A percentile compares a stretch with the other conserved stretches of the same genome.
These are phyloP conservation scores for Sebastes variabilis DNA, from an alignment of 2,797 vertebrate genomes.

Conservation along the genomic window DNA sequence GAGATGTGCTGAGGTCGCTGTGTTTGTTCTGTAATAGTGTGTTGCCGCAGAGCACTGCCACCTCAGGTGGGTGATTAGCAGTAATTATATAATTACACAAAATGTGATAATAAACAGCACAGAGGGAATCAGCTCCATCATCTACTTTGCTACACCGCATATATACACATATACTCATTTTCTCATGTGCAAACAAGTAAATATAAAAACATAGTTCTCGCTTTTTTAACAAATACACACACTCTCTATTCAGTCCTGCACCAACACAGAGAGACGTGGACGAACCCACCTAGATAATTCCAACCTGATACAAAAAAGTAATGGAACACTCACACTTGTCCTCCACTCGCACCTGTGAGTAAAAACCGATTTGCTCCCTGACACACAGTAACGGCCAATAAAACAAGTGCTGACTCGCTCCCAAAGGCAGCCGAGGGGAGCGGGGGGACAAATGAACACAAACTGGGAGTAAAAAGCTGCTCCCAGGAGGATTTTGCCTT, in stretches of 20 bases:
- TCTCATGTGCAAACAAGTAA: slow-evolving; percentile 54
- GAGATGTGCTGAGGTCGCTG: slow-evolving; percentile 79
- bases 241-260: slow-evolving; percentile 12
- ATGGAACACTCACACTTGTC: slow-evolving; percentile 80
- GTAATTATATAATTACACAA: slow-evolving; percentile 88
- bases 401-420: slow-evolving; percentile 85
- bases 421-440: slow-evolving; percentile 79
- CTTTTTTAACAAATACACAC: slow-evolving; percentile 33
- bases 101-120: slow-evolving; percentile 87
- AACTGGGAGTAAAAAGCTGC: slow-evolving; percentile 81
- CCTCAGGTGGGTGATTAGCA: slow-evolving; percentile 88
- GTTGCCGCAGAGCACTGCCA: slow-evolving; percentile 79
- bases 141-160: slow-evolving; percentile 61
- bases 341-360: slow-evolving; percentile 81
- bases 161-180: slow-evolving; percentile 47
- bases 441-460: slow-evolving; percentile 84
- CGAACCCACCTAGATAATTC: slow-evolving; percentile 74
- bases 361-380: slow-evolving; percentile 82
- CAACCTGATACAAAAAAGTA: slow-evolving; percentile 79
- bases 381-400: slow-evolving; percentile 84
- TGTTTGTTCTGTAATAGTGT: slow-evolving; percentile 84
- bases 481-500: slow-evolving; percentile 77
- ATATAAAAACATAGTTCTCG: slow-evolving; percentile 34
- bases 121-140: slow-evolving; percentile 81
- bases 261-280: slow-evolving; percentile 38